Conservation (phyloP, 2,113 vertebrate genomes). For the Pachypanchax playfairii region DNA sequence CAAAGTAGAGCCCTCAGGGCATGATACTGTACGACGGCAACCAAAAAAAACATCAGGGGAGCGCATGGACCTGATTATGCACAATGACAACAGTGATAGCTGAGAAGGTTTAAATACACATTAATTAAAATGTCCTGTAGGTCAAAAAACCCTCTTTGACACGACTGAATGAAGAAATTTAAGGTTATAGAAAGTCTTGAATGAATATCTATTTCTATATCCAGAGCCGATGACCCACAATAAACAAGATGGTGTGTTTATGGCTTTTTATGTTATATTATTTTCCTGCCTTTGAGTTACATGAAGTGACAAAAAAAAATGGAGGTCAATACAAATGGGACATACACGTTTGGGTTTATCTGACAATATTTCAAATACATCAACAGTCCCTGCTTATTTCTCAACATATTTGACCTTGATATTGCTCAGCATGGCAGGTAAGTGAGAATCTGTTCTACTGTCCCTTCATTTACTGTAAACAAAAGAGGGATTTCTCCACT, state of each 20-base stretch:
- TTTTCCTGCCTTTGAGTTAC: not conserved
- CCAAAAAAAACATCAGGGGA: constrained; percentile 28
- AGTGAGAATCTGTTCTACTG: too few species aligned
- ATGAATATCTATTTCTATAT: too few species aligned
- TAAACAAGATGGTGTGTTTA: not conserved
- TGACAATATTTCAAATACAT: too few species aligned
- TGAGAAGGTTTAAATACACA: constrained; percentile 10
- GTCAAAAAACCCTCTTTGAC: not conserved
- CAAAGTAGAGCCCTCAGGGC: constrained; percentile 47
- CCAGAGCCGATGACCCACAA: not conserved
- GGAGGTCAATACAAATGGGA: too few species aligned
- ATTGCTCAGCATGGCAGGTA: too few species aligned
- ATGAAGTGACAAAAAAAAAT: not conserved
- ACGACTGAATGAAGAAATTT: not conserved
- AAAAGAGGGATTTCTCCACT: too few species aligned
- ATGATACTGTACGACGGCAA: constrained; percentile 23
- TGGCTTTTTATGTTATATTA: not conserved
- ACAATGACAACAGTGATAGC: constrained; percentile 4
- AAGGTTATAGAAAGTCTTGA: not conserved
- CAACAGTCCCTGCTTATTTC: too few species aligned
- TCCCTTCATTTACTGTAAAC: too few species aligned
- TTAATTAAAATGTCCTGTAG: not conserved
- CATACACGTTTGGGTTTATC: not conserved
- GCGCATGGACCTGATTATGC: constrained; percentile 14
- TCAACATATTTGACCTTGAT: too few species aligned